Evolutionary conservation across 2,888 invertebrate genomes (phyloP), one percentile per base, ranked within the genome.

Genomic region (Acrobasis repandana): DNA sequence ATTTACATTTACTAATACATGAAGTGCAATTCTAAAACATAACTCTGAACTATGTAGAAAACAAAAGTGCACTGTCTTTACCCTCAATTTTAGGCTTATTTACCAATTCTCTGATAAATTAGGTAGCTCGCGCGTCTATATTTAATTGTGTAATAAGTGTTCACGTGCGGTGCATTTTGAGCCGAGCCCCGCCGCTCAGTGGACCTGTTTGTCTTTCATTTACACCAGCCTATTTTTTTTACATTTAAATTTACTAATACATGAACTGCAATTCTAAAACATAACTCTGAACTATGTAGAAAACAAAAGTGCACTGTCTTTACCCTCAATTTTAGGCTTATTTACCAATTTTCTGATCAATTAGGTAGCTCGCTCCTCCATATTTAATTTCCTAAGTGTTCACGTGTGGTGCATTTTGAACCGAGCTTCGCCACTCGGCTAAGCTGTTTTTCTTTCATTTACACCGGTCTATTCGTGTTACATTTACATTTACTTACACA

Each of bases 371-470:
- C 50, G 14, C 4, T 8, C 50, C 33, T 50, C 11, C 6, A 28
- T n/a, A 50, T 50, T 50, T 50, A 50, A 50, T 50, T 28, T 14
- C 5, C 2, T n/a, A n/a, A 43, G 14, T 43, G 43, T 43, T 11
- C 11, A 20, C 50, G 50, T 50, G 50, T 33, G 20, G 28, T 1
- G 50, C 20, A 50, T 50, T 14, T 50, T 14, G 28, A n/a, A 1
- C 14, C n/a, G 28, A 14, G n/a, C 43, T 5, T 2, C 11, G 4
- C n/a, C 28, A 8, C 28, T 28, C 28, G 14, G 4, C 14, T 2
- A 28, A 10, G 5, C 11, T 11, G 50, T 50, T 50, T 50, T 28
- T 50, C 11, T 50, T 50, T 50, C 20, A 50, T 50, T 50, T 50
- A 50, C 28, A 33, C 28, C 50, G 28, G 20, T n/a, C 50, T 28